Base-by-base conservation (phyloP, 35 echinoderm and acorn worm genomes). In the Ophioderma brevispina region DNA sequence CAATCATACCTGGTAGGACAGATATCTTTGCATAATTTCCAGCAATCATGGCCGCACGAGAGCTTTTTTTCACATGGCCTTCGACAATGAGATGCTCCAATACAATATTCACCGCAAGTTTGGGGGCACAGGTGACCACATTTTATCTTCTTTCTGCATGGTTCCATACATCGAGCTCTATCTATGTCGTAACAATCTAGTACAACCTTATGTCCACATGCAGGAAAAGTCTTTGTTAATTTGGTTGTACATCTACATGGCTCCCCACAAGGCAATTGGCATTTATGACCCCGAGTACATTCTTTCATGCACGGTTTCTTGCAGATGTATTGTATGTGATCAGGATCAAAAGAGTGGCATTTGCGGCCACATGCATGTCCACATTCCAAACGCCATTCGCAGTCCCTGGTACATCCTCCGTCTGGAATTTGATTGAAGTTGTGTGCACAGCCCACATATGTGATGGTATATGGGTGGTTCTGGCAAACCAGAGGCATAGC, bases 41-140 rank as follows among this genome's bases (percentile, higher is more conserved):
- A 31, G 77, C 95, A 97, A 0, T 35, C 14, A 55, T 97, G 95
- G 18, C 95, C 95, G 88, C 95, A 97, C 13, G 92, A 88, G 64
- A 97, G 81, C 0, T 79, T 89, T 32, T 92, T 84, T 17, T 76
- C 80, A 78, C 95, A 97, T 39, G 42, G 79, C 18, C 52, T 6
- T 32, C 14, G 1, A 76, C 95, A 97, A 35, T n/a, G n/a, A n/a
- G n/a, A n/a, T n/a, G 89, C 87, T 33, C 95, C 95, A 33, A 89
- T 85, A 55, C 59, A 39, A 64, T 92, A 97, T 17, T 63, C 36
- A 18, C 88, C 88, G 64, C 95, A 97, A 76, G 85, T 92, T 25
- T 92, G 92, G 35, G 82, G 56, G 50, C 95, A 97, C 4, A 0
- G 34, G 41, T 87, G 86, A 18, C 75, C 86, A 33, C 81, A 84